Evolutionary conservation across 2,113 vertebrate species (phyloP), one percentile per base, ranked within the genome.

Genomic region (Pomatorhinus ruficollis): DNA sequence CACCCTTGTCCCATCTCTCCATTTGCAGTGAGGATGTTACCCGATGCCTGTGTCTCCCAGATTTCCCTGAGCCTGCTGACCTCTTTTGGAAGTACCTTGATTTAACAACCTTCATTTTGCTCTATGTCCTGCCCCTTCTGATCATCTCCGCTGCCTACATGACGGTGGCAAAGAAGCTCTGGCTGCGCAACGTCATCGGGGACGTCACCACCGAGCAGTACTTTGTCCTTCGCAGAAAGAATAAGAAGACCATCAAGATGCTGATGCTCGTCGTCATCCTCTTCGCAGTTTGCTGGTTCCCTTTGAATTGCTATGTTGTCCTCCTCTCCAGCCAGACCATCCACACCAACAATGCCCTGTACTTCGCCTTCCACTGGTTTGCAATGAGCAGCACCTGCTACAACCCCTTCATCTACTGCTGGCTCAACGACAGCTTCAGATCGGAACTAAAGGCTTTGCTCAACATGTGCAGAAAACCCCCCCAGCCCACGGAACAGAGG

Each of bases 371-470:
- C 95, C 99, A 99, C 96, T 99, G 99, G 99, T 97, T 99, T 6
- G 99, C 99, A 23, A 99, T 98, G 98, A 99, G 99, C 97, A 99
- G 99, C 95, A 99, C 99, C 63, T 99, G 99, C 97, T 99, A 99
- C 97, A 99, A 99, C 94, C 99, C 99, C 19, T 99, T 99, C 97
- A 99, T 99, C 95, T 99, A 99, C 97, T 99, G 99, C 97, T 99
- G 99, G 97, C 98, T 99, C 77, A 99, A 99, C 1, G 99, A 99
- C 87, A 98, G 97, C 93, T 99, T 99, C 95, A 97, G 99, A 47
- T 97, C 98, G 0, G 99, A 99, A 68, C 98, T 99, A 10, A 98
- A 98, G 91, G 98, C 98, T 18, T 97, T 99, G 77, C 90, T 99
- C 53, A 95, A 90, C 85, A 83, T 99, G 83, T 99, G 98, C 97